Evolutionary conservation across 2,797 vertebrate species (phyloP).

Genomic region (Chrysocyon brachyurus): DNA sequence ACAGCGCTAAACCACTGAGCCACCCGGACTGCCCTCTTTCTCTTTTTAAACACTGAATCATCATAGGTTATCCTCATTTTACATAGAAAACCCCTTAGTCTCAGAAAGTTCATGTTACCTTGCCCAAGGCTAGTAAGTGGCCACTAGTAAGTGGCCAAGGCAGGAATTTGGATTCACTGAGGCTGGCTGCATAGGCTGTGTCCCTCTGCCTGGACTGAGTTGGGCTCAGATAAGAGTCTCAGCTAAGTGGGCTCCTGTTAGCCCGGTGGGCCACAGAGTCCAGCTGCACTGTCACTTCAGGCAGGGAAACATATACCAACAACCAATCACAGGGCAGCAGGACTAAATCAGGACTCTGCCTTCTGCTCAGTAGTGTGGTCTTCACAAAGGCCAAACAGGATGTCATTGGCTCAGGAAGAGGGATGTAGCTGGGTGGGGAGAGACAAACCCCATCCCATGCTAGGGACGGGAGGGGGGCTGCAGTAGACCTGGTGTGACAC

Average conservation of each 20-base stretch:
- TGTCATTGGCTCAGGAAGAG: background rate
- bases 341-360: background rate
- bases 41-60: background rate
- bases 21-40: too few relatives aligned
- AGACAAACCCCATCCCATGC: fast-evolving
- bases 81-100: background rate
- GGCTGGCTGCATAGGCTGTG: background rate
- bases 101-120: background rate
- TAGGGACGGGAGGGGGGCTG: background rate
- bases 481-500: conserved; percentile 35
- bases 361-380: background rate
- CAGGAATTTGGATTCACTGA: background rate
- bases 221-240: background rate
- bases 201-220: background rate
- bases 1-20: too few relatives aligned
- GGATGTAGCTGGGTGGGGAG: background rate
- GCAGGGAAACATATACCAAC: background rate
- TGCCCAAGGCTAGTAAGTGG: background rate
- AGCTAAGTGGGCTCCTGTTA: background rate
- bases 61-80: background rate
- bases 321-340: background rate
- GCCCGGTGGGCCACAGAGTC: background rate
- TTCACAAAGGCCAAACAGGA: background rate
- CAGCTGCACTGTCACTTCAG: background rate
- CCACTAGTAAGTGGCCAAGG: background rate